Evolutionary conservation across 2,113 vertebrate genomes (phyloP).

Genomic region (Rhinichthys klamathensis): DNA sequence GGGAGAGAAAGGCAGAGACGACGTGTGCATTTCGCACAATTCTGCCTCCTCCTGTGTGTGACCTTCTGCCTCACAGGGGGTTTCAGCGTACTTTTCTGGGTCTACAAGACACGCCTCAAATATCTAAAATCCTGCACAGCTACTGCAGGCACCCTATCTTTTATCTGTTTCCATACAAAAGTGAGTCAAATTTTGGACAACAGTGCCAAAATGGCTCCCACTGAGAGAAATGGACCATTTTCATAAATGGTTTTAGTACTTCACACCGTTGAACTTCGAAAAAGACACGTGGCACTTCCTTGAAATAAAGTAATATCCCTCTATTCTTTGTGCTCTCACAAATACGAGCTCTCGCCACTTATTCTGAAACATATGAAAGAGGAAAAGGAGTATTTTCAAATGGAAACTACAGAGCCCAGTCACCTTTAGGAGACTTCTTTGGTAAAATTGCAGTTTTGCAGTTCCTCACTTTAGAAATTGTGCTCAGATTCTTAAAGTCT

Average conservation of each 20-base stretch:
- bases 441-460: too few relatives aligned
- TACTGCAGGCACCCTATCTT: background rate
- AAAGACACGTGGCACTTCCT: background rate
- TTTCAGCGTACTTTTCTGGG: slow-evolving; percentile 7
- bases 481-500: too few relatives aligned
- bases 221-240: slow-evolving; percentile 21
- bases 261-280: slow-evolving; percentile 2
- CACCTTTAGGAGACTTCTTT: too few relatives aligned
- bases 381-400: background rate
- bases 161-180: slow-evolving; percentile 11
- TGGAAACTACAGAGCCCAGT: background rate
- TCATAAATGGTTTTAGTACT: slow-evolving; percentile 2
- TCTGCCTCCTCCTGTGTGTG: slow-evolving; percentile 28
- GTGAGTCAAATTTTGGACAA: slow-evolving; percentile 9
- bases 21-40: slow-evolving; percentile 22
- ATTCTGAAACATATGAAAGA: slow-evolving; percentile 18
- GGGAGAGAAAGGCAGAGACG: background rate
- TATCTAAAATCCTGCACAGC: slow-evolving; percentile 8
- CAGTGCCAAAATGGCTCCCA: background rate
- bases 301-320: background rate
- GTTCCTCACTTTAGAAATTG: too few relatives aligned
- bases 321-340: background rate
- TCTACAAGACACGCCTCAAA: background rate
- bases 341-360: background rate
- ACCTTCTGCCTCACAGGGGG: slow-evolving; percentile 40